These are phyloP conservation scores for Bombus haemorrhoidalis DNA, from an alignment of 1,140 invertebrate species.

Conservation along the genomic window DNA sequence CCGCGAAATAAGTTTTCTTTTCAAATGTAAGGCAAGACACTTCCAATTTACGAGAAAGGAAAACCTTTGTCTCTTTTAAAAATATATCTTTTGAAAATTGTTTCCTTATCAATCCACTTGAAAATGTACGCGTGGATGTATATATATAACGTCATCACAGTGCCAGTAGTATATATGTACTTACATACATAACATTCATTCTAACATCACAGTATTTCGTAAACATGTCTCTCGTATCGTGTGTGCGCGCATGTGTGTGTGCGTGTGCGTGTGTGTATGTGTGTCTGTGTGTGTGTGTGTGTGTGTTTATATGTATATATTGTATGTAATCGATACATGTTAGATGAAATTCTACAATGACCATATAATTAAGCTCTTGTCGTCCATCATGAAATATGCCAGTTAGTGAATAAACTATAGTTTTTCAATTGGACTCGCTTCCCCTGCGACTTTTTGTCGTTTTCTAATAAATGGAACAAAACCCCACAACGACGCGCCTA, in stretches of 20 bases:
- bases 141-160: conserved; percentile 56
- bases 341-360: conserved; percentile 18
- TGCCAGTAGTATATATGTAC: conserved; percentile 34
- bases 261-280: not conserved
- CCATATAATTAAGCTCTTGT: conserved; percentile 39
- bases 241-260: not conserved
- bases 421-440: conserved; percentile 63
- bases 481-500: conserved; percentile 89
- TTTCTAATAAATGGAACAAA: conserved; percentile 88
- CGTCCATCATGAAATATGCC: conserved; percentile 4
- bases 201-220: conserved; percentile 63
- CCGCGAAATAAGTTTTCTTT: conserved; percentile 46
- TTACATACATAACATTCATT: conserved; percentile 49
- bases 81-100: conserved; percentile 57
- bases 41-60: conserved; percentile 50
- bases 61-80: conserved; percentile 47
- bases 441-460: conserved; percentile 72
- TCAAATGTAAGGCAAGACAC: conserved; percentile 58
- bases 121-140: conserved; percentile 44
- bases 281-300: not conserved
- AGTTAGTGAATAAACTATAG: conserved; percentile 56
- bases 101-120: conserved; percentile 41
- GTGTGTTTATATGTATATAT: not conserved
- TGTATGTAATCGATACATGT: conserved; percentile 10
- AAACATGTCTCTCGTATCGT: conserved; percentile 31